Evolutionary conservation across 37 sponge, comb jelly and placozoan genomes (phyloP), one percentile per base, ranked within the genome.

Genomic region (Crambe crambe): DNA sequence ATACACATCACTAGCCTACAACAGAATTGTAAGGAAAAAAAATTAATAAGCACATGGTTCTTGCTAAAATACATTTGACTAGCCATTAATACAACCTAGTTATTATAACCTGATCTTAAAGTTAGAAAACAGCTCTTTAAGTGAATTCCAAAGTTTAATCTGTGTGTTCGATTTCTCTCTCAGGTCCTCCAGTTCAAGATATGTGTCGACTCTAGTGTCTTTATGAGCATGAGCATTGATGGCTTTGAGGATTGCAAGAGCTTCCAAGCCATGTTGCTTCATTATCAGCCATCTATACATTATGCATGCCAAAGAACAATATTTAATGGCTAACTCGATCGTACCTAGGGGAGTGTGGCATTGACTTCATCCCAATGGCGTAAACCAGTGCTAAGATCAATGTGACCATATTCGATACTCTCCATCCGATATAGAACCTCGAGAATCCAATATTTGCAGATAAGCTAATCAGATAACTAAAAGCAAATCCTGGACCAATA

Each of bases 371-470:
- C 10, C 31, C 35, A 65, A 65, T 30, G 35, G 35, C 35, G 31
- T 34, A 65, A 2, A 31, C 5, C 15, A 65, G 66, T 65, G 32
- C 66, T 2, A 26, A 18, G 17, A 65, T 6, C 30, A 17, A 18
- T 9, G 30, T 8, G 10, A 65, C 31, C 3, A 65, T 30, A 31
- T 5, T 34, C 15, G 74, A 42, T 26, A 73, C 5, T 31, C 74
- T 73, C 74, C 74, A 73, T 22, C 74, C 74, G 54, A 56, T 10
- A 27, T 26, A 3, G 22, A 56, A 56, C 32, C 54, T 41, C 1
- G 41, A 47, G 56, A 47, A 73, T 22, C 54, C 54, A 30, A 73
- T 47, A 31, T 73, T 73, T 1, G 56, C 36, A 56, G 3, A 38
- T 10, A 56, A 29, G 32, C 57, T 36, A 42, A 30, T 23, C 6